Percentiles rank a stretch among this genome's conserved stretches.
Evolutionary conservation across 1,140 invertebrate genomes (phyloP).

Genomic region (Mylabris phalerata): DNA sequence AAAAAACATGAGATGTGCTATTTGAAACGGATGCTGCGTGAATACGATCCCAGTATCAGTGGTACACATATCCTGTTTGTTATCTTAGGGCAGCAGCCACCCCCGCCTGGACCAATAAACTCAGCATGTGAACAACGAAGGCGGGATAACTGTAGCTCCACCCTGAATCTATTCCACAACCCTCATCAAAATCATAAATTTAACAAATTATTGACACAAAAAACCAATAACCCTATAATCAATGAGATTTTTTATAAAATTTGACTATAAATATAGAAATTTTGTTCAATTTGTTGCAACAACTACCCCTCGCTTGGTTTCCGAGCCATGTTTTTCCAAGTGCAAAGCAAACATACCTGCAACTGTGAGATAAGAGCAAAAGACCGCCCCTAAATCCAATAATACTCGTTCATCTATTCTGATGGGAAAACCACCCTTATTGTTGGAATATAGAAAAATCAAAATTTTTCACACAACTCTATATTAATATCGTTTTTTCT

Average conservation of each 20-base stretch:
- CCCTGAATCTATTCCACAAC: neutral
- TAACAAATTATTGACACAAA: too few relatives aligned
- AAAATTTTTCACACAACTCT: neutral
- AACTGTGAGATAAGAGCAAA: constrained; percentile 12
- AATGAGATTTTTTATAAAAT: too few relatives aligned
- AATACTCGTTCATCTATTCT: neutral
- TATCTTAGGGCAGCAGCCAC: constrained; percentile 34
- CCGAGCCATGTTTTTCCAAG: constrained; percentile 8
- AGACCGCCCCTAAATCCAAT: constrained; percentile 12
- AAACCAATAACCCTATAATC: too few relatives aligned
- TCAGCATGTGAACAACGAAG: constrained; percentile 6
- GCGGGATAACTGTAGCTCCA: constrained; percentile 19
- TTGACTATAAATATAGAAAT: too few relatives aligned
- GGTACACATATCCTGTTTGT: constrained; percentile 26
- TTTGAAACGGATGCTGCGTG: too few relatives aligned
- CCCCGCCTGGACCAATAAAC: constrained; percentile 26
- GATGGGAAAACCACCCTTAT: neutral
- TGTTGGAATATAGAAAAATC: neutral
- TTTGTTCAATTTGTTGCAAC: too few relatives aligned
- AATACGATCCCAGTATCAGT: too few relatives aligned
- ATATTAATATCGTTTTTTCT: constrained; percentile 5
- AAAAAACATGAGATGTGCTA: too few relatives aligned
- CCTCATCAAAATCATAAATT: too few relatives aligned
- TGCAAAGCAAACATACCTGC: constrained; percentile 16
- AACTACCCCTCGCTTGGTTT: too few relatives aligned